phyloP scores from a whole-genome alignment of 1,140 invertebrate genomes.

The Brachionus angularis region DNA sequence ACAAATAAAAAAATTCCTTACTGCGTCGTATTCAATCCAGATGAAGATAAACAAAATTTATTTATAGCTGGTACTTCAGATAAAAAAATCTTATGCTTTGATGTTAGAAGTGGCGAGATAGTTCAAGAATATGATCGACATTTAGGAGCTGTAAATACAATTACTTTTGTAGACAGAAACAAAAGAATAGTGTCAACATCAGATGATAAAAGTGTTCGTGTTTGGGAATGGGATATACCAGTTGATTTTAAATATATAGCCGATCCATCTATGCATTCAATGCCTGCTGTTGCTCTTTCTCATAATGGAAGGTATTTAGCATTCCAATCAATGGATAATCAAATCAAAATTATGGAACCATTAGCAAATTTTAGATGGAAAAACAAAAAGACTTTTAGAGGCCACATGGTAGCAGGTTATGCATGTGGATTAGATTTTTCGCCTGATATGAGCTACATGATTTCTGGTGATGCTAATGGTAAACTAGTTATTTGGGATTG shows the following conservation, averaged over 20 bases:
- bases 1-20: slow-evolving; percentile 86
- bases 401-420: slow-evolving; percentile 98
- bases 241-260: slow-evolving; percentile 99
- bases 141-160: slow-evolving; percentile 94
- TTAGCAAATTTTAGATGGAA: slow-evolving; percentile 95
- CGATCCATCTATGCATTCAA: slow-evolving; percentile 98
- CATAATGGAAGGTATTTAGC: slow-evolving; percentile 98
- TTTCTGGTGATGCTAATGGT: slow-evolving; percentile 98
- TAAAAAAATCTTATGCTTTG: slow-evolving; percentile 99
- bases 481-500: slow-evolving; percentile 99
- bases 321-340: slow-evolving; percentile 99
- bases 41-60: slow-evolving; percentile 90
- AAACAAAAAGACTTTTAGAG: slow-evolving; percentile 92
- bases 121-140: slow-evolving; percentile 95
- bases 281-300: slow-evolving; percentile 87
- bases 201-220: slow-evolving; percentile 94
- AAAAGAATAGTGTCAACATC: slow-evolving; percentile 94
- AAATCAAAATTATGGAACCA: slow-evolving; percentile 94
- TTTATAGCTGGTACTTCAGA: slow-evolving; percentile 97
- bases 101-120: slow-evolving; percentile 84
- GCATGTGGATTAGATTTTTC: slow-evolving; percentile 95
- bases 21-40: slow-evolving; percentile 96
- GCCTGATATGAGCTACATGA: slow-evolving; percentile 96
- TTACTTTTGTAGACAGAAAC: slow-evolving; percentile 98
- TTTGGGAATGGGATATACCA: slow-evolving; percentile 99